Base-by-base conservation (phyloP, 2,797 vertebrate species). In the Sebastes paucispinis region DNA sequence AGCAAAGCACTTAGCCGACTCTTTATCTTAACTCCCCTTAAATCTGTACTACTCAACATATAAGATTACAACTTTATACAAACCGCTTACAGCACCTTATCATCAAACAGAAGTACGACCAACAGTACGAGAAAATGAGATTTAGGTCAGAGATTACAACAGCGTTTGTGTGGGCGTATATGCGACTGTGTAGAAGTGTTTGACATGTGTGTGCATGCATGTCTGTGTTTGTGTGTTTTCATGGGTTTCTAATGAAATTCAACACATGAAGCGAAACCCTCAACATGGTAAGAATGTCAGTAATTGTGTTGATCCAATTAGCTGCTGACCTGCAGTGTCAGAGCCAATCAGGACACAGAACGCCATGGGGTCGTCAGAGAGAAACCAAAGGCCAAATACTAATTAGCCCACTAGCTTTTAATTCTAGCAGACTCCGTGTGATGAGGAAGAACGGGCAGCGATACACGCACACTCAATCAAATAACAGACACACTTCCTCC, bases 301-400 rank as follows among this genome's bases (percentile, higher is more conserved):
- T 88, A 93, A 94, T 82, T 92, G 84, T 86, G 86, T 73, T 94
- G 89, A 94, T 95, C 91, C 91, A 92, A 94, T 94, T 94, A 91
- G 75, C 64, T 79, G 72, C 77, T 87, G 88, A 78, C 87, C 85
- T 91, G 83, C 84, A 62, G 69, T 90, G 92, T 89, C 88, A 89
- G 83, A 89, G 88, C 82, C 84, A 90, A 87, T 94, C 91, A 92
- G 85, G 83, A 86, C 62, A 66, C 75, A 88, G 84, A 88, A 77
- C 80, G 43, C 82, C 89, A 92, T 83, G 89, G 88, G 89, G 88
- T 87, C 50, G 81, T 90, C 90, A 87, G 87, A 77, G 85, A 79
- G 83, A 85, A 88, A 87, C 78, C 79, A 84, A 89, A 89, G 86
- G 82, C 88, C 90, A 90, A 86, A 77, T 68, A 90, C 89, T 94